Percentiles rank a stretch among this genome's conserved stretches.
Conservation (phyloP, 2,888 invertebrate species). For the Cheilosia vernalis region DNA sequence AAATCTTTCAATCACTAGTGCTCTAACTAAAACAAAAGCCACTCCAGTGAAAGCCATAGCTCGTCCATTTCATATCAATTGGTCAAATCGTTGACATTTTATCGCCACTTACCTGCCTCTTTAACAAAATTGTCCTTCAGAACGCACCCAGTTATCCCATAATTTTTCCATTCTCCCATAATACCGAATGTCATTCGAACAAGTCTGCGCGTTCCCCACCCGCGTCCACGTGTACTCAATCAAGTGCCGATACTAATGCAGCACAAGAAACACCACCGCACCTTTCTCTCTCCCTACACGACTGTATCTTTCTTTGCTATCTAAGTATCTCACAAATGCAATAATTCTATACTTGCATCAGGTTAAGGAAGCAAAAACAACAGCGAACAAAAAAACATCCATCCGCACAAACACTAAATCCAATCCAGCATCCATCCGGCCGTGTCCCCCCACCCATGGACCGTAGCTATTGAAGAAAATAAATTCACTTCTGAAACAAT, state of each 20-base stretch:
- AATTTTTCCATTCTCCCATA: slow-evolving; percentile 55
- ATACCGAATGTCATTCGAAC: slow-evolving; percentile 38
- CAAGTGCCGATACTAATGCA: slow-evolving; percentile 64
- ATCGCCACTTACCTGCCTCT: slow-evolving; percentile 63
- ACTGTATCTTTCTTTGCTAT: slow-evolving; percentile 36
- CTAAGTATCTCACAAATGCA: slow-evolving; percentile 70
- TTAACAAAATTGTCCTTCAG: slow-evolving; percentile 71
- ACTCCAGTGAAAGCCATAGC: not conserved
- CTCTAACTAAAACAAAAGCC: too few relatives aligned
- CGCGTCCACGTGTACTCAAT: slow-evolving; percentile 57
- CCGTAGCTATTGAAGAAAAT: slow-evolving; percentile 56
- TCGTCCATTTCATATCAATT: slow-evolving; percentile 44
- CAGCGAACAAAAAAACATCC: slow-evolving; percentile 38
- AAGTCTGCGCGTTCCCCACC: slow-evolving; percentile 9
- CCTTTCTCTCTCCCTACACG: not conserved
- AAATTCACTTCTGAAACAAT: slow-evolving; percentile 77
- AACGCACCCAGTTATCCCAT: slow-evolving; percentile 64
- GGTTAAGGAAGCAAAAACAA: slow-evolving; percentile 31
- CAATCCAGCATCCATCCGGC: slow-evolving; percentile 43
- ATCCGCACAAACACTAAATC: slow-evolving; percentile 55
- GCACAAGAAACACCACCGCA: slow-evolving; percentile 20
- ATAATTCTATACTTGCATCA: slow-evolving; percentile 63
- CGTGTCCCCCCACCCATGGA: not conserved
- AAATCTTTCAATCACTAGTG: not conserved
- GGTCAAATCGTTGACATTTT: slow-evolving; percentile 70